Percentiles rank a stretch among this genome's conserved stretches.
Evolutionary conservation across 2,888 invertebrate species (phyloP).

Genomic region (Meteorus cinctellus): DNA sequence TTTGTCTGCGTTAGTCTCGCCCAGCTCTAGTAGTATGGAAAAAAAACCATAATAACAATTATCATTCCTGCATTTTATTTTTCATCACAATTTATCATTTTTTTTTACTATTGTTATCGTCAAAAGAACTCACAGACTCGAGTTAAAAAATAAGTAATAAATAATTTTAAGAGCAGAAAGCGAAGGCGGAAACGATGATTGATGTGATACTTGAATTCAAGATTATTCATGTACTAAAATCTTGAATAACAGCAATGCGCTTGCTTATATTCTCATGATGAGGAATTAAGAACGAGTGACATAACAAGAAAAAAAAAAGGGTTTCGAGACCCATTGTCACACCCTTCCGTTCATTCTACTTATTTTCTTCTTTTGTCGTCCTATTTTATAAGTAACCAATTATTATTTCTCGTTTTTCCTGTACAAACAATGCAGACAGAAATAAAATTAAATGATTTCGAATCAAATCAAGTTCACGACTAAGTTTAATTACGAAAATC

Average conservation of each 20-base stretch:
- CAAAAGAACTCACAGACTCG: neutral
- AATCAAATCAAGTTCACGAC: too few relatives aligned
- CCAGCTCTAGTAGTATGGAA: neutral
- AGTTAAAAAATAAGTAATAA: neutral
- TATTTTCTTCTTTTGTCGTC: slow-evolving; percentile 15
- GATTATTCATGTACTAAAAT: too few relatives aligned
- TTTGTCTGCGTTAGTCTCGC: slow-evolving; percentile 17
- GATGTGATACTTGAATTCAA: too few relatives aligned
- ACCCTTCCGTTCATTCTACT: slow-evolving; percentile 50
- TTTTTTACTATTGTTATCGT: neutral
- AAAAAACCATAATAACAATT: neutral
- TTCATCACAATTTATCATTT: neutral
- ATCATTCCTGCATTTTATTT: neutral
- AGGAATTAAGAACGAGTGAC: slow-evolving; percentile 30
- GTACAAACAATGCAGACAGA: neutral
- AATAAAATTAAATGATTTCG: neutral
- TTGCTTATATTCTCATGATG: slow-evolving; percentile 36
- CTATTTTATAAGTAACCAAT: neutral
- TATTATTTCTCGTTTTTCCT: neutral
- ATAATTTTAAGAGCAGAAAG: neutral
- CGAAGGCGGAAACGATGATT: neutral
- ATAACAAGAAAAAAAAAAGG: slow-evolving; percentile 28
- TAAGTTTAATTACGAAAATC: too few relatives aligned
- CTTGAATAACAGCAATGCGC: neutral
- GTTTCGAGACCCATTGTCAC: slow-evolving; percentile 48